Evolutionary conservation across 2,888 invertebrate species (phyloP).

Genomic region (Lepeophtheirus nordmannii): DNA sequence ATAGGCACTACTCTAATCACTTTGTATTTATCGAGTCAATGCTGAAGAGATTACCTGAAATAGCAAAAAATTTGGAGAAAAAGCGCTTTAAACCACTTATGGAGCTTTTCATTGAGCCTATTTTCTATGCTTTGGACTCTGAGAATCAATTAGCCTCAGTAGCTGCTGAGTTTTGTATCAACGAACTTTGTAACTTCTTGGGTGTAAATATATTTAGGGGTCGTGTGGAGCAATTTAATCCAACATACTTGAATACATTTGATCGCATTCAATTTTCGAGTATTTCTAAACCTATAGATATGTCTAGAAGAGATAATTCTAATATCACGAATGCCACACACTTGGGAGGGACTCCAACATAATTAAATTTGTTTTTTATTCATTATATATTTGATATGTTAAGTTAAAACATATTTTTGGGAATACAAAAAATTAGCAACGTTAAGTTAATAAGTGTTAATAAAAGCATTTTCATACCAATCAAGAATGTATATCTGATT

Average conservation of each 20-base stretch:
- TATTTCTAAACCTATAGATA: no score
- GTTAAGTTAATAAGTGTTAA: not conserved
- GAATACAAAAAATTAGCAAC: not conserved
- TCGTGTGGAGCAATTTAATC: conserved; percentile 35
- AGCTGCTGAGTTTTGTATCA: conserved; percentile 39
- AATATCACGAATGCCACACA: not conserved
- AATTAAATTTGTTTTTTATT: not conserved
- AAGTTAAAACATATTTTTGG: not conserved
- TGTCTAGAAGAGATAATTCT: no score
- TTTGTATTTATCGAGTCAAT: conserved; percentile 39
- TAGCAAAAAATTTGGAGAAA: conserved; percentile 39
- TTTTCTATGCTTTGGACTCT: conserved; percentile 39
- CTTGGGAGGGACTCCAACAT: conserved; percentile 1
- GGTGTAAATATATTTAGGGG: conserved; percentile 40
- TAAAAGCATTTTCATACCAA: not conserved
- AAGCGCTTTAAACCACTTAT: conserved; percentile 38
- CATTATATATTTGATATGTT: not conserved
- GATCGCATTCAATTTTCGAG: not conserved
- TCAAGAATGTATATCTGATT: not conserved
- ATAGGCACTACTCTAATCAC: conserved; percentile 38
- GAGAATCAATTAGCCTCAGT: conserved; percentile 40
- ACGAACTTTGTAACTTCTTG: conserved; percentile 35
- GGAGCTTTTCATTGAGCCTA: conserved; percentile 38
- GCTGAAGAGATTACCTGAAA: conserved; percentile 38
- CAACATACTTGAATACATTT: not conserved